phyloP scores from a whole-genome alignment of 2,797 vertebrate species.

The Mormyrus hasselquistii region DNA sequence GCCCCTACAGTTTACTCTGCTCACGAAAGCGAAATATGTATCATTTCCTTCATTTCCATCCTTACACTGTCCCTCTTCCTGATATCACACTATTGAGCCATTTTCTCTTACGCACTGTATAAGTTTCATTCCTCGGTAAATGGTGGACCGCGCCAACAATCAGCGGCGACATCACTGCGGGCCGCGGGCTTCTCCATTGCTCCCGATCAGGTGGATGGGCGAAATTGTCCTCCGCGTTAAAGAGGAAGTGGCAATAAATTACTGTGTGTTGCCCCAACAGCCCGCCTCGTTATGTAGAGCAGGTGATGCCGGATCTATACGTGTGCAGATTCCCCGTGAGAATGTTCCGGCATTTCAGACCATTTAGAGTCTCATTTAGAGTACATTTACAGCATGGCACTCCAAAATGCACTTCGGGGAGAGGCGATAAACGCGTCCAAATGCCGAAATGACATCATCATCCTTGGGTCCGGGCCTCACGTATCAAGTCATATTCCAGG shows the following conservation, averaged over 20 bases:
- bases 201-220: not conserved
- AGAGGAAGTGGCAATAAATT: slow-evolving; percentile 10
- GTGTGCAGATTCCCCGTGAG: not conserved
- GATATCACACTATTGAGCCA: not conserved
- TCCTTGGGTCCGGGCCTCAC: not conserved
- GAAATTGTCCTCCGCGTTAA: not conserved
- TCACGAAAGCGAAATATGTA: not conserved
- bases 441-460: slow-evolving; percentile 1
- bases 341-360: not conserved
- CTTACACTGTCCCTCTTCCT: not conserved
- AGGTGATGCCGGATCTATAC: slow-evolving; percentile 5
- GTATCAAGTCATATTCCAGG: not conserved
- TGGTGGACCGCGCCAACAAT: not conserved
- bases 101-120: not conserved
- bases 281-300: slow-evolving; percentile 11
- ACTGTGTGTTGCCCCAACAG: not conserved
- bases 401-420: not conserved
- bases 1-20: not conserved
- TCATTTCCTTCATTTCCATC: not conserved
- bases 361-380: slow-evolving; percentile 13
- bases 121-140: not conserved
- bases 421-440: not conserved
- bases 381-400: slow-evolving; percentile 5
- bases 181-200: not conserved
- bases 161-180: not conserved